Base-by-base conservation (phyloP, 2,797 vertebrate species). In the Lepilemur ruficaudatus region DNA sequence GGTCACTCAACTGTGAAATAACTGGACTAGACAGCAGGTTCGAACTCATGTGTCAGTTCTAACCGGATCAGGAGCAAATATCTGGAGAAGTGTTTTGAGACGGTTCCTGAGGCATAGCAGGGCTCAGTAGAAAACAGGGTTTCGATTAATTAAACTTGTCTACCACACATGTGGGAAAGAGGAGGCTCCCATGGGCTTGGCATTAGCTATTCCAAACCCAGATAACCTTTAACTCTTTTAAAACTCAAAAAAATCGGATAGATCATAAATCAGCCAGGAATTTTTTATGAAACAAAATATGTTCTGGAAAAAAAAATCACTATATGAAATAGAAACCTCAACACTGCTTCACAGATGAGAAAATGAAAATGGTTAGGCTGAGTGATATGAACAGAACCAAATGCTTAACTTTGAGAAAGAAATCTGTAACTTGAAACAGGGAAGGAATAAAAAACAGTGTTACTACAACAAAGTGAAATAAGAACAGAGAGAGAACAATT, bases 251-350 rank as follows among this genome's bases (percentile, higher is more conserved):
- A 52, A 35, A 38, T 8, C 35, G 59, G 83, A 59, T 18, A 80
- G 63, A 61, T 59, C 38, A 57, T 14, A 65, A 15, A 83, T 88
- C 22, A 25, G 67, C 50, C 50, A 83, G 48, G 38, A 32, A 67
- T 59, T 11, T 67, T 65, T 91, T 92, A 83, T 38, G 85, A 93
- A 97, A 96, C 22, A 78, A 95, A 94, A 41, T 28, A 23, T 18
- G 50, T 59, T 72, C 89, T 93, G 69, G 75, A 69, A 87, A 96
- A 97, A 63, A 89, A 57, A 9, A 82, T 75, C 41, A 46, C 48
- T 41, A 46, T 50, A 20, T 78, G 75, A 93, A 95, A 91, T 52
- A 35, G 79, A 81, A 95, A 84, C 28, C 69, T 63, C 89, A 41
- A 41, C 6, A 17, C 25, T 57, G 55, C 48, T 79, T 87, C 76